Percentiles rank a stretch among this genome's conserved stretches.
phyloP scores from a whole-genome alignment of 2,113 vertebrate genomes.

The Prunella himalayana region DNA sequence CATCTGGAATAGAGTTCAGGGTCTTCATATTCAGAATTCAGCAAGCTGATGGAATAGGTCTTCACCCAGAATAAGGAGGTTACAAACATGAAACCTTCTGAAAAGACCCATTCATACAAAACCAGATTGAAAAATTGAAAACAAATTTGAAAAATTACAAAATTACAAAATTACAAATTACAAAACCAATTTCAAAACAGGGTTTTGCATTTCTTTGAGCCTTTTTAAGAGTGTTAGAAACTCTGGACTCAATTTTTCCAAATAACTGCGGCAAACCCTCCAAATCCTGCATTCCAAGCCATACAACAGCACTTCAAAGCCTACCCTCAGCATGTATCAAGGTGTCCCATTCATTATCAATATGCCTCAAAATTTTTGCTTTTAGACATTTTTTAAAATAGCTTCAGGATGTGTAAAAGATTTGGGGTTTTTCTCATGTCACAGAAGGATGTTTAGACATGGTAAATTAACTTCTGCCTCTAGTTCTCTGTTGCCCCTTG shows the following conservation, averaged over 20 bases:
- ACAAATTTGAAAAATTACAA: no score
- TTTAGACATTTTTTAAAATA: neutral
- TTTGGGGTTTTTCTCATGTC: neutral
- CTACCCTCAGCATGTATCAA: neutral
- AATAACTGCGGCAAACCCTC: neutral
- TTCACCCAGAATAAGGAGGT: neutral
- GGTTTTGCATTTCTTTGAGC: neutral
- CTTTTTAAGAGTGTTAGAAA: neutral
- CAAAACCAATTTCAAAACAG: neutral
- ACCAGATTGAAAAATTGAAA: neutral
- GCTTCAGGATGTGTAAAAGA: neutral
- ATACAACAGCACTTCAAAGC: neutral
- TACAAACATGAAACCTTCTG: neutral
- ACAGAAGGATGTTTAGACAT: neutral
- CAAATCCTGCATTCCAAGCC: neutral
- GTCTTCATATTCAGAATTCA: neutral
- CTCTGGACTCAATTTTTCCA: neutral
- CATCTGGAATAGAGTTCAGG: neutral
- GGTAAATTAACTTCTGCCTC: neutral
- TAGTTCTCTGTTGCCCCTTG: neutral
- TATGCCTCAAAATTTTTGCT: neutral
- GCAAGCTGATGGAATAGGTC: neutral
- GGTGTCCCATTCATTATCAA: neutral
- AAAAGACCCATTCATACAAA: neutral
- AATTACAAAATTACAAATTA: no score